Evolutionary conservation across 1,140 invertebrate genomes (phyloP), one percentile per base, ranked within the genome.

Genomic region (Drosophila chauvacae): DNA sequence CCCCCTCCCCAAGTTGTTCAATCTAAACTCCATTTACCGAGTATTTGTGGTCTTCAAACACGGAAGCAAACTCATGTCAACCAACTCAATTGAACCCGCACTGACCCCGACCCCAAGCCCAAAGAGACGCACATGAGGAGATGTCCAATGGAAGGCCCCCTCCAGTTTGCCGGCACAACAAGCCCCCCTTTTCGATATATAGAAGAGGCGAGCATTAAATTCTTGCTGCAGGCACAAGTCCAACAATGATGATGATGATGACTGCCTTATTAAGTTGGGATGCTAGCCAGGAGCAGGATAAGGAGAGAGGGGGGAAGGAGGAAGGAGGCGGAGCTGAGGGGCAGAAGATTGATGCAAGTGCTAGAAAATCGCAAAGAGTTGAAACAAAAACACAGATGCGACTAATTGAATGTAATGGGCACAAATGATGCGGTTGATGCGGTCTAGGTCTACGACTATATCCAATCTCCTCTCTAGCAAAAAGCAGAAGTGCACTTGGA

Each of bases 391-490:
- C 65, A 77, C 83, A 76, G 78, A 85, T 76, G 81, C 70, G 50
- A 85, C 86, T 90, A 90, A 85, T 90, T 90, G 85, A 88, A 81
- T 90, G 81, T 88, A 90, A 88, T 88, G 78, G 85, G 78, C 85
- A 90, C 85, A 88, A 88, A 90, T 90, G 85, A 81, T 81, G 85
- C 64, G 60, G 77, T 69, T 69, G 72, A 60, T 78, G 66, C 66
- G 58, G 76, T 60, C 71, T 70, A 44, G 51, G 55, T 66, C 66
- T 65, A 50, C 33, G 45, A 39, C 39, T 37, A 57, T 37, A 57
- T 37, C 41, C 35, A 39, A 42, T 56, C 45, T 61, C 37, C 28
- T 42, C 13, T 41, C 30, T 37, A 50, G 68, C 23, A 71, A 59
- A 50, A 35, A 20, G 26, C 44, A 11, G 37, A 37, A 30, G 28